Conservation (phyloP, 2,113 vertebrate genomes). For the Eudyptes chrysolophus region DNA sequence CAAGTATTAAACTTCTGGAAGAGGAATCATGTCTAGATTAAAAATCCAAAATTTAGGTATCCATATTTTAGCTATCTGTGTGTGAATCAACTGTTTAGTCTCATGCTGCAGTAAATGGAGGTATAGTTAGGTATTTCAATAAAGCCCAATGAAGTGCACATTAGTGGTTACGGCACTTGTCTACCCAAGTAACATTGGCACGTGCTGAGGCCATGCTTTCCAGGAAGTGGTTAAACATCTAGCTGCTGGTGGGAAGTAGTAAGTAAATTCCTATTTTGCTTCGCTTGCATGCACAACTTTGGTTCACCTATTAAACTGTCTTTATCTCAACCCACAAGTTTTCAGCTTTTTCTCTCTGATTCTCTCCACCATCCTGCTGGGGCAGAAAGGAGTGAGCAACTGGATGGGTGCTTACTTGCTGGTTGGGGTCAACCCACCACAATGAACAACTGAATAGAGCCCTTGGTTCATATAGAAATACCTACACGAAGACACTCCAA, state of each 20-base stretch:
- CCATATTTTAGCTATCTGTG: neutral
- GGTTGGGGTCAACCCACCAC: neutral
- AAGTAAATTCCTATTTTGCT: neutral
- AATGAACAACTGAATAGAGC: neutral
- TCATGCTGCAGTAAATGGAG: neutral
- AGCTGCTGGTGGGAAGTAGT: neutral
- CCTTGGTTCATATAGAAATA: neutral
- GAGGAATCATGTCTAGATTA: neutral
- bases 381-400: neutral
- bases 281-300: neutral
- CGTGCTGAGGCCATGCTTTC: neutral
- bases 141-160: neutral
- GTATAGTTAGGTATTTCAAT: neutral
- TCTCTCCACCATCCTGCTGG: neutral
- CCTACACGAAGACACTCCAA: fast-evolving
- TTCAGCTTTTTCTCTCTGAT: neutral
- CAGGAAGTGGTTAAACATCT: neutral
- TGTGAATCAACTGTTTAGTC: neutral
- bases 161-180: too few species aligned
- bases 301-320: neutral
- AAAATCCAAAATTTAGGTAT: neutral
- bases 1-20: neutral
- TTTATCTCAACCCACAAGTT: neutral
- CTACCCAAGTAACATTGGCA: neutral
- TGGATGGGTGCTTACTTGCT: neutral